These are phyloP conservation scores for Rhimphoctona megacephalus DNA, from an alignment of 2,888 invertebrate species.

Conservation along the genomic window DNA sequence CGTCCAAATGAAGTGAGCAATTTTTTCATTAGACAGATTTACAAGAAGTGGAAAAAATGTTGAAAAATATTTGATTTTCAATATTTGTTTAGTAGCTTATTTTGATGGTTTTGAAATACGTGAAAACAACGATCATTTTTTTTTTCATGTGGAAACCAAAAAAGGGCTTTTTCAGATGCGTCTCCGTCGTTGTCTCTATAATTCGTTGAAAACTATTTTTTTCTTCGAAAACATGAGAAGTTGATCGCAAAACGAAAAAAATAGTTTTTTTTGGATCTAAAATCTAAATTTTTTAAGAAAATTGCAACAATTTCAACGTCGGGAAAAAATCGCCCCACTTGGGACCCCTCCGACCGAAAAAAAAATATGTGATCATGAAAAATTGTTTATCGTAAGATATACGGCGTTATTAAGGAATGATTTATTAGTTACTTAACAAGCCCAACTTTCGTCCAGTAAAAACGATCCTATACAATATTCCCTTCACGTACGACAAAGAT, in stretches of 20 bases:
- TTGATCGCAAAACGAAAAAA: background rate
- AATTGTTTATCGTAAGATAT: background rate
- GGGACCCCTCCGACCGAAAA: too few species aligned
- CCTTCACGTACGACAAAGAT: too few species aligned
- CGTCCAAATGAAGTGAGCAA: background rate
- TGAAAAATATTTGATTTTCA: background rate
- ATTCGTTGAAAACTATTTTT: background rate
- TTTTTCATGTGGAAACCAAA: too few species aligned
- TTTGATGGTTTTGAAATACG: too few species aligned
- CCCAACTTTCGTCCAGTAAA: background rate
- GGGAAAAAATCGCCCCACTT: too few species aligned
- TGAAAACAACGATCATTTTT: too few species aligned
- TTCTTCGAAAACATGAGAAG: background rate
- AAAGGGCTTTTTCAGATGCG: too few species aligned
- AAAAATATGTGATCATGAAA: too few species aligned
- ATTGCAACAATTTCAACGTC: background rate
- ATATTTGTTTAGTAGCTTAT: too few species aligned
- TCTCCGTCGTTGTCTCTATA: background rate
- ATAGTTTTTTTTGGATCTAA: background rate
- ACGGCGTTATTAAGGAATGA: background rate
- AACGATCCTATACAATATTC: background rate
- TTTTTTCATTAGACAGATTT: background rate
- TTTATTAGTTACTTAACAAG: background rate
- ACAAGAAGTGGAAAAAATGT: background rate
- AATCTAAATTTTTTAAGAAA: background rate